Evolutionary conservation across 2,797 vertebrate genomes (phyloP).

Genomic region (Coregonus suidteri): DNA sequence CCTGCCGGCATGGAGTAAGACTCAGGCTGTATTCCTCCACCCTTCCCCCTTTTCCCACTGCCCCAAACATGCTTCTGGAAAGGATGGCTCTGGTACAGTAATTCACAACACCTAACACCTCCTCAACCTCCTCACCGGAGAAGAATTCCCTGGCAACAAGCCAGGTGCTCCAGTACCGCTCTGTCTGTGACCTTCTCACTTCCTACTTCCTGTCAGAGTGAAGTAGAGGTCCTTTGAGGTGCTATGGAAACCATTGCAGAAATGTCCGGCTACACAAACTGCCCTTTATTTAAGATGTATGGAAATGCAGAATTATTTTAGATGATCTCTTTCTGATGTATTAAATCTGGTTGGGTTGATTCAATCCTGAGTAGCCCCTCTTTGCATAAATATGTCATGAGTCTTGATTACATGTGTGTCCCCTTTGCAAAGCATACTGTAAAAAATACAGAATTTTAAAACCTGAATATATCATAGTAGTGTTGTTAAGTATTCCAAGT

Average conservation of each 20-base stretch:
- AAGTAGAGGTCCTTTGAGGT: constrained; percentile 7
- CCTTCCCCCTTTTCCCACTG: background rate
- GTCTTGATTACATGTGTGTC: no score
- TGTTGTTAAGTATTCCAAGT: no score
- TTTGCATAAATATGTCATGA: no score
- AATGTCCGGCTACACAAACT: background rate
- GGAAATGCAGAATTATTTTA: background rate
- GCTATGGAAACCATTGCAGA: background rate
- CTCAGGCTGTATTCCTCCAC: constrained; percentile 29
- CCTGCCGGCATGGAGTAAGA: constrained; percentile 23
- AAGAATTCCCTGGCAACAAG: background rate
- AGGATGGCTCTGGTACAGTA: background rate
- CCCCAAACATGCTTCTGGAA: background rate
- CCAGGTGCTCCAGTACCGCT: background rate
- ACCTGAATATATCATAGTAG: background rate
- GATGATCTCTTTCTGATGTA: background rate
- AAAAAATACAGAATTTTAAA: background rate
- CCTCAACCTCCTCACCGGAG: background rate
- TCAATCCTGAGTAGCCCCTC: background rate
- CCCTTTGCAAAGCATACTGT: background rate
- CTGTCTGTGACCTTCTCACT: background rate
- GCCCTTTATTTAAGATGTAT: background rate
- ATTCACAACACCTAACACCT: no score
- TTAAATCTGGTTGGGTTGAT: background rate
- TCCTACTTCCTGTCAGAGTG: no score